These are phyloP conservation scores for Xiphias gladius DNA, from an alignment of 2,113 vertebrate genomes.

Conservation along the genomic window DNA sequence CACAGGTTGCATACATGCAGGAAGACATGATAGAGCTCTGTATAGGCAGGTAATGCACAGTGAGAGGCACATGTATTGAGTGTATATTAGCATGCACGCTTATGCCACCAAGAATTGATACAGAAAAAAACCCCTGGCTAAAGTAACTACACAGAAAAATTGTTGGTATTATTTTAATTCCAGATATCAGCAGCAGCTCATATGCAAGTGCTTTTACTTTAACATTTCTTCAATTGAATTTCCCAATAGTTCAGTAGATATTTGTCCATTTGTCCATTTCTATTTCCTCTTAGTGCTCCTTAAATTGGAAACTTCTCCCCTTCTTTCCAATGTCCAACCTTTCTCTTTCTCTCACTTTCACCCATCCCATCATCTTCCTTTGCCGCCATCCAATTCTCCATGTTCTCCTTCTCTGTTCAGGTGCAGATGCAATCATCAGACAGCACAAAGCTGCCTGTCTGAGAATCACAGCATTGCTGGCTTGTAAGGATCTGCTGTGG, in stretches of 20 bases:
- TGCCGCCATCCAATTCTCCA: neutral
- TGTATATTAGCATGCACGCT: no score
- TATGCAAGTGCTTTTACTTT: no score
- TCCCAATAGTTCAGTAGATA: no score
- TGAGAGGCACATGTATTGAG: neutral
- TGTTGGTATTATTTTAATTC: no score
- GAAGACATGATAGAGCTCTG: neutral
- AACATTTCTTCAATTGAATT: no score
- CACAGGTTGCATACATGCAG: neutral
- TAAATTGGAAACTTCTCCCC: neutral
- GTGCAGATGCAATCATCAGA: conserved; percentile 96
- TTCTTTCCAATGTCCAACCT: neutral
- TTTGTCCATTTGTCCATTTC: no score
- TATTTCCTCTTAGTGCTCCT: neutral
- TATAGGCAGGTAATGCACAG: neutral
- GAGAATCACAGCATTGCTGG: conserved; percentile 94
- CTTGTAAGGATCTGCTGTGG: conserved; percentile 96
- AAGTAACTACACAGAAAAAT: no score
- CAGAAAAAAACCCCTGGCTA: no score
- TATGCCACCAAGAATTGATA: no score
- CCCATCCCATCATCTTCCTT: neutral
- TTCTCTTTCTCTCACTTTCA: neutral
- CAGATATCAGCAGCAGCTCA: no score
- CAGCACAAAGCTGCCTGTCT: conserved; percentile 98
- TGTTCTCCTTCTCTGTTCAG: conserved; percentile 70